Base-by-base conservation (phyloP, 2,888 invertebrate species). In the Xestia xanthographa region DNA sequence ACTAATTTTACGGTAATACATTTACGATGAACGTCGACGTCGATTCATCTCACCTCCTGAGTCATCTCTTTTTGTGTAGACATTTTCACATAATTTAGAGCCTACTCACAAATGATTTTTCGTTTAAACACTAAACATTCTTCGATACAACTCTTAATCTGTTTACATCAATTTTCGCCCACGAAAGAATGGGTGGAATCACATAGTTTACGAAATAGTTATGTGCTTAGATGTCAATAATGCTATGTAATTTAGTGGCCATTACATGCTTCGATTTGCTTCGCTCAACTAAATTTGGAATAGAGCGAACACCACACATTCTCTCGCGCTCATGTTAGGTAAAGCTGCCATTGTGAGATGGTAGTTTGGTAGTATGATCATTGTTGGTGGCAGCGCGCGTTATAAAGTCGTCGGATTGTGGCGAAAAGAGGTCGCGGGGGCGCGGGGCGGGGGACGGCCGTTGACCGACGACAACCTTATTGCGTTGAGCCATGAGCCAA, bases 381-480 rank as follows among this genome's bases (percentile, higher is more conserved):
- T 89, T 90, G 91, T 88, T 86, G 86, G 89, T 78, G 80, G 81
- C 85, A 80, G 91, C 87, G 87, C 90, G 88, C 91, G 83, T 87
- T 91, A 88, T 92, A 90, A 93, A 91, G 87, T 92, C 86, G 94
- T 90, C 90, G 93, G 92, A 86, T 92, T 90, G 89, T 89, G 88
- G 91, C 89, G 77, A 89, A 95, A 95, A 93, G 95, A 95, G 95
- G 95, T 93, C 95, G 93, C 82, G 83, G 90, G 86, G 91, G 92
- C 87, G 92, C 89, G 92, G 58, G 92, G 93, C 87, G 92, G 93
- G 93, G 89, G 92, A 90, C 91, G 94, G 95, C 90, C 95, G 95
- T 94, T 95, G 95, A 95, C 95, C 96, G 95, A 87, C 90, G 93
- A 91, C 94, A 94, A 92, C 93, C 94, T 95, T 93, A 94, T 92